These are phyloP conservation scores for Nasonia longicornis DNA, from an alignment of 1,140 invertebrate species.

Conservation along the genomic window DNA sequence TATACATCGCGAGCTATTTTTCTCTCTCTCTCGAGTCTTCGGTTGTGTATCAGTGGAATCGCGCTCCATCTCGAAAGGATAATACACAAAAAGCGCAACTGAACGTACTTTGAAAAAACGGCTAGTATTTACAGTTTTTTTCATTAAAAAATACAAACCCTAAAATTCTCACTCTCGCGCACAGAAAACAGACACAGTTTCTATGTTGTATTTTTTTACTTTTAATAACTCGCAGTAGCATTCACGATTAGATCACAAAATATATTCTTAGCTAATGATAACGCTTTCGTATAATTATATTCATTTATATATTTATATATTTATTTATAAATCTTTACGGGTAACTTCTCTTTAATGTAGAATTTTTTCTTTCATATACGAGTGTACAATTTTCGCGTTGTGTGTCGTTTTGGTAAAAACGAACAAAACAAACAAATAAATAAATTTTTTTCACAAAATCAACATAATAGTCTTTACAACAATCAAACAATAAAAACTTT, in stretches of 20 bases:
- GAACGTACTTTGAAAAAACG: slow-evolving; percentile 11
- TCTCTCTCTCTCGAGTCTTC: background rate
- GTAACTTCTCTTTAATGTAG: slow-evolving; percentile 21
- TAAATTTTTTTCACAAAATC: background rate
- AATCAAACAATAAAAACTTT: slow-evolving; percentile 17
- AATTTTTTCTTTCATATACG: background rate
- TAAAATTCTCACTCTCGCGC: background rate
- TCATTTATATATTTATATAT: slow-evolving; percentile 5
- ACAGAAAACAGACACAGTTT: background rate
- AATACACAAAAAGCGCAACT: slow-evolving; percentile 13
- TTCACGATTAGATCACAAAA: slow-evolving; percentile 36
- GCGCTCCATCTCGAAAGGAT: background rate
- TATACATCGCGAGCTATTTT: background rate
- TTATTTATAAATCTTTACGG: slow-evolving; percentile 15
- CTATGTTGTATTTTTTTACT: background rate
- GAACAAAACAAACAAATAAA: background rate
- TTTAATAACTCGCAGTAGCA: background rate
- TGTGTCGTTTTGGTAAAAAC: background rate
- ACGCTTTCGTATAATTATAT: slow-evolving; percentile 34
- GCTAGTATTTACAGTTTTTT: slow-evolving; percentile 35
- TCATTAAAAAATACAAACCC: slow-evolving; percentile 38
- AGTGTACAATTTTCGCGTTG: background rate
- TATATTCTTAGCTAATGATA: slow-evolving; percentile 37
- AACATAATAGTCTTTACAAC: background rate
- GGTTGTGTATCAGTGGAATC: background rate